These are phyloP conservation scores for Notothenia rossii DNA, from an alignment of 2,113 vertebrate species.

Conservation along the genomic window DNA sequence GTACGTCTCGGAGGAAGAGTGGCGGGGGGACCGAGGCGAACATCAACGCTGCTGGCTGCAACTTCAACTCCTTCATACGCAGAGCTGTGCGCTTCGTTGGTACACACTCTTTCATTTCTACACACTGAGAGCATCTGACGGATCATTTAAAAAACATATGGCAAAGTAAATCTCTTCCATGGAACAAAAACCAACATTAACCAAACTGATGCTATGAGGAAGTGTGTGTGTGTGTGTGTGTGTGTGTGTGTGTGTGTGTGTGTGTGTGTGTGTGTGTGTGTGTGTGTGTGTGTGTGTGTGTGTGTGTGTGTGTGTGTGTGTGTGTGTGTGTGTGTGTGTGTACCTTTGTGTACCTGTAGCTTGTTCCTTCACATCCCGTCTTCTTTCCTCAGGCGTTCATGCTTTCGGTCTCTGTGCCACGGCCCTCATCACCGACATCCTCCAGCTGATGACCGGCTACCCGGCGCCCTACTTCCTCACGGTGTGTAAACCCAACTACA, in stretches of 20 bases:
- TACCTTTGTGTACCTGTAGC: no score
- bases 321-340: neutral
- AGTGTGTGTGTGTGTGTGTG: neutral
- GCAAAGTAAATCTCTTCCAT: no score
- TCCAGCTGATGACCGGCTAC: constrained; percentile 96
- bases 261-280: no score
- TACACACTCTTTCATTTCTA: constrained; percentile 56
- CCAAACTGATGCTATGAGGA: no score
- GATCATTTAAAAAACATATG: no score
- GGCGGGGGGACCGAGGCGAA: constrained; percentile 90
- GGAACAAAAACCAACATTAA: no score
- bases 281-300: no score
- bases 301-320: neutral
- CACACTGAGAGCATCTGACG: neutral
- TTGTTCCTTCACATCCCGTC: neutral
- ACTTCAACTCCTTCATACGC: constrained; percentile 98
- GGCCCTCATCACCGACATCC: constrained; percentile 95
- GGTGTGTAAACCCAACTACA: constrained; percentile 98
- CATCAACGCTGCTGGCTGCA: constrained; percentile 97
- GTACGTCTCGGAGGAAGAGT: constrained; percentile 89
- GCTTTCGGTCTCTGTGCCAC: constrained; percentile 97
- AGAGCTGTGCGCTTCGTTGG: constrained; percentile 97
- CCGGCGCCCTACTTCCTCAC: constrained; percentile 97
- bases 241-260: no score
- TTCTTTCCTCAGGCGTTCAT: constrained; percentile 88